phyloP scores from a whole-genome alignment of 2,888 invertebrate species.

The Brachyptera risi region DNA sequence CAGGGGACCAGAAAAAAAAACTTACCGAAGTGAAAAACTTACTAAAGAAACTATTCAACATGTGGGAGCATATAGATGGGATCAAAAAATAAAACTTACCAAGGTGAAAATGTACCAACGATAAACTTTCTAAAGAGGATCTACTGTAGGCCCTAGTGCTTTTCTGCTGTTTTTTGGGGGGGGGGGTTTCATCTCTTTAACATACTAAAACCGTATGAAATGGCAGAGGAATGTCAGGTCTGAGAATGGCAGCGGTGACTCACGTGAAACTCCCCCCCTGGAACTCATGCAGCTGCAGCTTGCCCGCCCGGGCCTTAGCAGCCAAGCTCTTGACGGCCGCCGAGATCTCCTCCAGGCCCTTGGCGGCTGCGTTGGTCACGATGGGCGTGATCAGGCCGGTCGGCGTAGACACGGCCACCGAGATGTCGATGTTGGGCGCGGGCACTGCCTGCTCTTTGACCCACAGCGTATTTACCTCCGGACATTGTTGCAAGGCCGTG shows the following conservation, averaged over 20 bases:
- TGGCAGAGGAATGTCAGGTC: too few species aligned
- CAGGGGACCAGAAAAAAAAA: too few species aligned
- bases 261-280: constrained; percentile 56
- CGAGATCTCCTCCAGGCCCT: constrained; percentile 53
- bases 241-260: too few species aligned
- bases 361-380: constrained; percentile 51
- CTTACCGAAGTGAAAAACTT: too few species aligned
- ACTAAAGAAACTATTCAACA: too few species aligned
- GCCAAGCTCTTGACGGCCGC: constrained; percentile 51
- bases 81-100: too few species aligned
- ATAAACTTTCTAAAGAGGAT: too few species aligned
- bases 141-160: not conserved
- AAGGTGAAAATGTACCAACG: too few species aligned
- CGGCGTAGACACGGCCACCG: constrained; percentile 61
- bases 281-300: constrained; percentile 63
- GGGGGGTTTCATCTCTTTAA: too few species aligned
- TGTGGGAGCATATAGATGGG: too few species aligned
- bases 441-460: constrained; percentile 46
- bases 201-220: not conserved
- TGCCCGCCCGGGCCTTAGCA: constrained; percentile 54
- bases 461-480: constrained; percentile 48
- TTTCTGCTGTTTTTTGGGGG: not conserved
- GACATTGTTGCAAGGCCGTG: constrained; percentile 52
- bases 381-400: constrained; percentile 63
- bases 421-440: constrained; percentile 51